Percentiles rank a stretch among this genome's conserved stretches.
These are phyloP conservation scores for Clanis bilineata DNA, from an alignment of 2,888 invertebrate genomes.

Conservation along the genomic window DNA sequence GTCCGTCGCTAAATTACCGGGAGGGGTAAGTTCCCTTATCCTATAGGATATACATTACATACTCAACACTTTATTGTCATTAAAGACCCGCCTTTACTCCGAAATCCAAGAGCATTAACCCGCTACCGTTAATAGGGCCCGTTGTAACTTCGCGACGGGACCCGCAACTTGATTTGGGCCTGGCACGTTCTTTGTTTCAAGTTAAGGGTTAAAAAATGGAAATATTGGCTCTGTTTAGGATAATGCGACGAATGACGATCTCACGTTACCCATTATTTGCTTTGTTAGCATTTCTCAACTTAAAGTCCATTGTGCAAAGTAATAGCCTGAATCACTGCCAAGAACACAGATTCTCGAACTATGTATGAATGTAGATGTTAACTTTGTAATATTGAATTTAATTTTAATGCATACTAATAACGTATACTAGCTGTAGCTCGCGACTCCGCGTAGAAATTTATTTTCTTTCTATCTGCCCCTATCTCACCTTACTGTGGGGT, in stretches of 20 bases:
- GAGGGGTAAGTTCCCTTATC: not conserved
- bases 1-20: not conserved
- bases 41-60: not conserved
- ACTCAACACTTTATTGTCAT: conserved; percentile 26
- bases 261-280: not conserved
- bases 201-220: not conserved
- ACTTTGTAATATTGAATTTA: not conserved
- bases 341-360: not conserved
- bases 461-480: no score
- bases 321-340: conserved; percentile 14
- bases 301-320: conserved; percentile 6
- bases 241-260: not conserved
- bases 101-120: conserved; percentile 30
- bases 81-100: conserved; percentile 20
- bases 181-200: not conserved
- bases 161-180: conserved; percentile 14
- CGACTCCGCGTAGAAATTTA: no score
- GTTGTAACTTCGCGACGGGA: conserved; percentile 15
- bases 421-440: no score
- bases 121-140: conserved; percentile 26
- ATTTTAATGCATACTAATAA: no score
- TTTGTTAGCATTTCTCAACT: not conserved
- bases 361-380: not conserved
- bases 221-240: not conserved
- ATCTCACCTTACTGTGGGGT: no score